Percentiles rank a stretch among this genome's conserved stretches.
phyloP scores from a whole-genome alignment of 2,797 vertebrate species.

The Myripristis murdjan region DNA sequence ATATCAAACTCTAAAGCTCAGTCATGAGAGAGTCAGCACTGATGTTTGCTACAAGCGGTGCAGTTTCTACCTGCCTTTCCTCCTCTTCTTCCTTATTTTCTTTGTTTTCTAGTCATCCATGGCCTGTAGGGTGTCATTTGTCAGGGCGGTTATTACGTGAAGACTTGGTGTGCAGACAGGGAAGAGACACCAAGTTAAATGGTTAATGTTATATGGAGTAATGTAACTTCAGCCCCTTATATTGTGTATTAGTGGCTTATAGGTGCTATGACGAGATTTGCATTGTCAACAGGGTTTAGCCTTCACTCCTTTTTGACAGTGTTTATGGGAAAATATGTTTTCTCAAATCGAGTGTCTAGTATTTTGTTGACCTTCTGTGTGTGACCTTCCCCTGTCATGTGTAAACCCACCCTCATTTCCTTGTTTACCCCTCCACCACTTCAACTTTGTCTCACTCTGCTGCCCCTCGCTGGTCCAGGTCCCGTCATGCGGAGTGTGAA shows the following conservation, averaged over 20 bases:
- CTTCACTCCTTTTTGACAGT: background rate
- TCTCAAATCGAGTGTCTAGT: background rate
- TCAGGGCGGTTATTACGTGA: constrained; percentile 26
- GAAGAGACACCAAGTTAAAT: background rate
- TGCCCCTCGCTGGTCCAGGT: constrained; percentile 36
- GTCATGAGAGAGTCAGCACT: too few species aligned
- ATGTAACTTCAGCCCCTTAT: background rate
- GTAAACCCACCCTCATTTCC: constrained; percentile 25
- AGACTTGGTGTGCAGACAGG: background rate
- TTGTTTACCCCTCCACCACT: background rate
- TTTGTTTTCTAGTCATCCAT: constrained; percentile 20
- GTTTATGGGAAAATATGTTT: background rate
- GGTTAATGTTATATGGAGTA: background rate
- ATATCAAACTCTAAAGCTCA: too few species aligned
- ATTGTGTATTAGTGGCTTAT: background rate
- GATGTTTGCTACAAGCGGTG: background rate
- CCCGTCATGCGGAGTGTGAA: constrained; percentile 72
- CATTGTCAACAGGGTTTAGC: too few species aligned
- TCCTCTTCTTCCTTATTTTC: constrained; percentile 12
- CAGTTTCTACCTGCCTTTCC: background rate
- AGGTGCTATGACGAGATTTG: too few species aligned
- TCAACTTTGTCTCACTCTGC: constrained; percentile 3
- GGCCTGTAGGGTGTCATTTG: background rate
- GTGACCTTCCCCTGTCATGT: background rate
- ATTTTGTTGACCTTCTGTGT: background rate